Evolutionary conservation across 92 coral and sea anemone species (phyloP), one percentile per base, ranked within the genome.

Genomic region (Paragorgia papillata): DNA sequence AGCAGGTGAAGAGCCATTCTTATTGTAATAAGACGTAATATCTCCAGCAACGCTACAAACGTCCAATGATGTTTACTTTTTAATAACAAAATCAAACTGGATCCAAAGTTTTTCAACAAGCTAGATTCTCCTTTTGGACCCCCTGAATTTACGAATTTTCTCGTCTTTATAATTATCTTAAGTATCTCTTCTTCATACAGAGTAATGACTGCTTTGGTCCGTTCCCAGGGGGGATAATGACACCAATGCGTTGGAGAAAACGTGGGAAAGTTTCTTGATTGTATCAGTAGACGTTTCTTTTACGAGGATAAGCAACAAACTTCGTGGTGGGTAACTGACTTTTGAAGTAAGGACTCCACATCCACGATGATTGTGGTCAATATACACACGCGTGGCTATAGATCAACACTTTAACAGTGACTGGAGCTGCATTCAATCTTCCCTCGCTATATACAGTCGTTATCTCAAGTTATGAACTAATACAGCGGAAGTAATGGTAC

Each of bases 1-100:
- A 22, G 26, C 75, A 68, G 75, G 39, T 68, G 75, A 68, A 68
- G 3, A 12, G 29, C 33, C 75, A 68, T 68, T 68, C 32, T 44
- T 64, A 64, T 64, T 64, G 43, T 64, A 64, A 64, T 64, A 64
- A 64, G 71, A 64, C 2, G 15, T 46, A 6, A 7, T n/a, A n/a
- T 64, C 71, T 64, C 71, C 71, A 34, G 48, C 71, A 37, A 64
- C 51, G 71, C 59, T 13, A 68, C 5, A 26, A 17, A 50, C 48
- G 7, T 44, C 58, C 58, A 24, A 68, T 24, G 29, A 68, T 7
- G 22, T 29, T 12, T 68, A 22, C 20, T 9, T 44, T 40, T 34
- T 46, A 4, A 4, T 15, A 15, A 46, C 53, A n/a, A 46, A n/a
- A 46, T n/a, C 7, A 46, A 46, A 9, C 53, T 46, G 2, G 53